phyloP scores from a whole-genome alignment of 1,140 invertebrate genomes.

The Temnothorax curvispinosus region DNA sequence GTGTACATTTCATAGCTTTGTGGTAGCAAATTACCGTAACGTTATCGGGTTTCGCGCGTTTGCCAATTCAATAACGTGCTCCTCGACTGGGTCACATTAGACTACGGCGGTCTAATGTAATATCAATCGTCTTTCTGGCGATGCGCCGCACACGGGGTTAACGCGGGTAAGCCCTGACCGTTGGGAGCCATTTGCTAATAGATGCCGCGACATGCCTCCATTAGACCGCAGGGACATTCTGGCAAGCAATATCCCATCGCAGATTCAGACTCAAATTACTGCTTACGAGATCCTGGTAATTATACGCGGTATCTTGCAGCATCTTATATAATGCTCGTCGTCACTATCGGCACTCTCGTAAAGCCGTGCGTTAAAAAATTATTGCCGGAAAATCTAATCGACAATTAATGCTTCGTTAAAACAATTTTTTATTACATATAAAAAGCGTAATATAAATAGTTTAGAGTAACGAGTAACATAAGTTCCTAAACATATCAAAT shows the following conservation, averaged over 20 bases:
- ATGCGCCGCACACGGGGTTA: slow-evolving; percentile 71
- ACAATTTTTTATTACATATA: background rate
- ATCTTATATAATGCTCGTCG: slow-evolving; percentile 8
- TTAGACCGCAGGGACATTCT: slow-evolving; percentile 82
- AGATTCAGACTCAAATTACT: slow-evolving; percentile 79
- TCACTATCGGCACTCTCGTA: background rate
- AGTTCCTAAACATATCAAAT: background rate
- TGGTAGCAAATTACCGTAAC: slow-evolving; percentile 43
- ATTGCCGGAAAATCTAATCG: background rate
- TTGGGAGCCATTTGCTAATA: slow-evolving; percentile 83
- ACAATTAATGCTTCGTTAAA: background rate
- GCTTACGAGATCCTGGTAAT: slow-evolving; percentile 72
- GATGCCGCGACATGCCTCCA: slow-evolving; percentile 80
- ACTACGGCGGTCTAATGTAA: slow-evolving; percentile 69
- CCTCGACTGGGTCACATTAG: slow-evolving; percentile 70
- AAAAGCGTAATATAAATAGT: background rate
- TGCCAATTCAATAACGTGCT: slow-evolving; percentile 67
- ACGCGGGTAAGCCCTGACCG: slow-evolving; percentile 77
- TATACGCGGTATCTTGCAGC: slow-evolving; percentile 50
- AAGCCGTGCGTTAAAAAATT: background rate
- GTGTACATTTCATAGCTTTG: slow-evolving; percentile 30
- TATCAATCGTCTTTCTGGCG: slow-evolving; percentile 77
- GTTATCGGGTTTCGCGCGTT: slow-evolving; percentile 48
- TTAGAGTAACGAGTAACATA: background rate
- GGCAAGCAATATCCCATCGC: slow-evolving; percentile 78